Percentiles rank a stretch among this genome's conserved stretches.
Evolutionary conservation across 2,888 invertebrate genomes (phyloP).

Genomic region (Lysandra bellargus): DNA sequence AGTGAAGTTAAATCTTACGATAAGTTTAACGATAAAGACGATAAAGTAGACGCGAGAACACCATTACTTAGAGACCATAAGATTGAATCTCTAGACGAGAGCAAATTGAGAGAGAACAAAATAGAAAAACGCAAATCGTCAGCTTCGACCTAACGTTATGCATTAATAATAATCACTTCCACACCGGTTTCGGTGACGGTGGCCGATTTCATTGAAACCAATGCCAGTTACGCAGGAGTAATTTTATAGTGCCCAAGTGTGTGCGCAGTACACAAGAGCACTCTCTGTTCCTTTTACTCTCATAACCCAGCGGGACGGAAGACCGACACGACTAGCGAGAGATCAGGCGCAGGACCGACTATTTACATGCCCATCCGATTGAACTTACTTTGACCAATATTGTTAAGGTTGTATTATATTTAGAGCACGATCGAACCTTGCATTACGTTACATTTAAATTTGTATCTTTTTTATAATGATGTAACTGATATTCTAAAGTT

Average conservation of each 20-base stretch:
- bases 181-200: too few relatives aligned
- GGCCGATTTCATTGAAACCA: too few relatives aligned
- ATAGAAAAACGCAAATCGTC: constrained; percentile 74
- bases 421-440: neutral
- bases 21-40: constrained; percentile 65
- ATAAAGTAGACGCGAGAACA: constrained; percentile 70
- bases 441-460: neutral
- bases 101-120: constrained; percentile 69
- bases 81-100: constrained; percentile 74
- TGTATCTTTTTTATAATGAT: constrained; percentile 8
- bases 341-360: too few relatives aligned
- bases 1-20: constrained; percentile 65
- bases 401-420: constrained; percentile 48
- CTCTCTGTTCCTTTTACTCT: too few relatives aligned
- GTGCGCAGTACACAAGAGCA: too few relatives aligned
- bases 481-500: constrained; percentile 28
- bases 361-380: neutral
- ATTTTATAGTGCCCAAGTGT: too few relatives aligned
- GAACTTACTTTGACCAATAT: constrained; percentile 58
- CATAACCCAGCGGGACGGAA: too few relatives aligned
- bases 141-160: constrained; percentile 66
- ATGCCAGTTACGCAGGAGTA: too few relatives aligned
- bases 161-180: too few relatives aligned
- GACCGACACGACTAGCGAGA: too few relatives aligned
- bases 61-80: constrained; percentile 71